Evolutionary conservation across 2,888 invertebrate species (phyloP).

Genomic region (Harpalus rufipes): DNA sequence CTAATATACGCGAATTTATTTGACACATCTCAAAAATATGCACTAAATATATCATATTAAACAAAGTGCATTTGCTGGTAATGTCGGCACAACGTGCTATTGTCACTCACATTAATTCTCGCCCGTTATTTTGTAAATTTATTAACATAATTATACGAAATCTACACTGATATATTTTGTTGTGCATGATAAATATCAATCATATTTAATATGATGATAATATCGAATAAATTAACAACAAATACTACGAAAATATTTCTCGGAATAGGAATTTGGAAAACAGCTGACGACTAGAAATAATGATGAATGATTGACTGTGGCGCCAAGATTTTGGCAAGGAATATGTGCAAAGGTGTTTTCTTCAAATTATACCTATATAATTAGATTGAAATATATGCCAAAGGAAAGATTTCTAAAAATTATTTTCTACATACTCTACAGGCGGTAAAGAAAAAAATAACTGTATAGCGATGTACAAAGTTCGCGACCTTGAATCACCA

Average conservation of each 20-base stretch:
- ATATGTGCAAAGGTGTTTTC: neutral
- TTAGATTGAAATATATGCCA: too few relatives aligned
- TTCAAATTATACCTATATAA: too few relatives aligned
- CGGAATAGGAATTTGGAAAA: too few relatives aligned
- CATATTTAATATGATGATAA: slow-evolving; percentile 58
- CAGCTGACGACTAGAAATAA: too few relatives aligned
- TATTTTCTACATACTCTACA: too few relatives aligned
- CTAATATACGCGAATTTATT: neutral
- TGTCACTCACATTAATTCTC: slow-evolving; percentile 58
- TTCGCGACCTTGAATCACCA: too few relatives aligned
- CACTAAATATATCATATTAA: slow-evolving; percentile 37
- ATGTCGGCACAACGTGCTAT: slow-evolving; percentile 28
- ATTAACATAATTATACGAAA: slow-evolving; percentile 60
- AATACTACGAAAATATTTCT: too few relatives aligned
- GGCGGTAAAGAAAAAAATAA: too few relatives aligned
- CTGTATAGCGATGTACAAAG: too few relatives aligned
- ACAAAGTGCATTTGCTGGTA: slow-evolving; percentile 33
- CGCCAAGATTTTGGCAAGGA: neutral
- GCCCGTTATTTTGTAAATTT: slow-evolving; percentile 52
- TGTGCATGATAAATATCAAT: slow-evolving; percentile 50
- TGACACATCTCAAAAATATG: slow-evolving; percentile 27
- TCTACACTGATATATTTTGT: slow-evolving; percentile 59
- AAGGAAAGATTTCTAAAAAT: too few relatives aligned
- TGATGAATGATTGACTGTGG: too few relatives aligned
- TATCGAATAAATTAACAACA: slow-evolving; percentile 40